phyloP scores from a whole-genome alignment of 2,113 vertebrate genomes.

The Dicaeum eximium region DNA sequence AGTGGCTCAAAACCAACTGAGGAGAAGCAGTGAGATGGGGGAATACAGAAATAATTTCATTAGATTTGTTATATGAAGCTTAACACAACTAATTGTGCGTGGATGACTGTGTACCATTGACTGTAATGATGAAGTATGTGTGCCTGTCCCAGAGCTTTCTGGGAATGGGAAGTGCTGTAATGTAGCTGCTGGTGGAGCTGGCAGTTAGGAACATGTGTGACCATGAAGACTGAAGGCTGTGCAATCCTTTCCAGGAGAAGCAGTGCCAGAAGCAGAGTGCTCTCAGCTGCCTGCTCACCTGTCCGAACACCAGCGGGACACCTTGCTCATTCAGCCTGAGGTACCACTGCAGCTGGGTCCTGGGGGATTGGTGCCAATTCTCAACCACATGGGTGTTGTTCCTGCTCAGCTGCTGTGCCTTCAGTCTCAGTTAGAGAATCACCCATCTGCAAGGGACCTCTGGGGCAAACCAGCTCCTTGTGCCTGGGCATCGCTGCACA shows the following conservation, averaged over 20 bases:
- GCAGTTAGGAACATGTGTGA: neutral
- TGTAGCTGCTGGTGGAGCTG: neutral
- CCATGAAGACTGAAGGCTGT: neutral
- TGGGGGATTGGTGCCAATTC: neutral
- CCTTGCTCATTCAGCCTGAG: slow-evolving; percentile 77
- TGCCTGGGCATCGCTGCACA: neutral
- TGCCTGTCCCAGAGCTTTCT: neutral
- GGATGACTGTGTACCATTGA: neutral
- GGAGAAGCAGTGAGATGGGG: too few relatives aligned
- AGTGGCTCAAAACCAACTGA: neutral
- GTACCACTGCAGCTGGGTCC: slow-evolving; percentile 31
- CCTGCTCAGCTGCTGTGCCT: neutral
- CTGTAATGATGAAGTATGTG: neutral
- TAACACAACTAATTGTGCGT: neutral
- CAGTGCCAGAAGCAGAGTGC: slow-evolving; percentile 40
- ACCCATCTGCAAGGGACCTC: neutral
- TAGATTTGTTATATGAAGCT: neutral
- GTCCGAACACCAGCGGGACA: slow-evolving; percentile 65
- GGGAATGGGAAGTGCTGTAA: neutral
- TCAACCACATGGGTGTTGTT: neutral
- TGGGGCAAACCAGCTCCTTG: neutral
- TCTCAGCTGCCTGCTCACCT: slow-evolving; percentile 72
- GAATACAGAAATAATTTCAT: neutral
- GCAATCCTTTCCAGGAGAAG: slow-evolving; percentile 62
- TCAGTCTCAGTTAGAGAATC: neutral